phyloP scores from a whole-genome alignment of 2,113 vertebrate genomes.

The Dromiciops gliroides region DNA sequence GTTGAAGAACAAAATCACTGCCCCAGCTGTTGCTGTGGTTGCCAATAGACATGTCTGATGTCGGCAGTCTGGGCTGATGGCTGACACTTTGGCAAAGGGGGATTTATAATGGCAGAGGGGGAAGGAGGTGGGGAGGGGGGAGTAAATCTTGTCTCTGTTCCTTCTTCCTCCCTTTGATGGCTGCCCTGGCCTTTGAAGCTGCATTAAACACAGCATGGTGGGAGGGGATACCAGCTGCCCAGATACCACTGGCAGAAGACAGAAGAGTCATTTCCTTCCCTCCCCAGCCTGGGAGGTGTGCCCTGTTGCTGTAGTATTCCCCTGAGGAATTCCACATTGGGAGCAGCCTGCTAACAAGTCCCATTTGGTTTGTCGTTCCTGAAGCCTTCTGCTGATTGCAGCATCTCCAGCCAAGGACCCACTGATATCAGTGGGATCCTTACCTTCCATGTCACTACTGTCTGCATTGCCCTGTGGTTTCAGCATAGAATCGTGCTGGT shows the following conservation, averaged over 20 bases:
- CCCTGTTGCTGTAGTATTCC: constrained; percentile 19
- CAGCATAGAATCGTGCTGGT: not conserved
- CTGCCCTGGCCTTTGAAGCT: constrained; percentile 74
- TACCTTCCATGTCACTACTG: not conserved
- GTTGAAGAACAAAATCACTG: not conserved
- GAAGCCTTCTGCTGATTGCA: constrained; percentile 13
- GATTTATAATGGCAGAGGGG: constrained; percentile 29
- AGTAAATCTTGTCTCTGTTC: constrained; percentile 59
- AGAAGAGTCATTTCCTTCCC: constrained; percentile 45
- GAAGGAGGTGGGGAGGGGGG: not conserved
- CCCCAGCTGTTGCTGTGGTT: not conserved
- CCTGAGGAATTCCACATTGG: constrained; percentile 35
- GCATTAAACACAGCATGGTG: constrained; percentile 73
- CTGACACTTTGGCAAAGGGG: constrained; percentile 44
- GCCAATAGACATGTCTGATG: not conserved
- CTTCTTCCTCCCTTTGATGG: constrained; percentile 74
- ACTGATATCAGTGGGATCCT: not conserved
- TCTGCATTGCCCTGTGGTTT: not conserved
- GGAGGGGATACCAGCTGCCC: constrained; percentile 77
- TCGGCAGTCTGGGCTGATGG: not conserved
- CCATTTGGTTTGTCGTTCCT: not conserved
- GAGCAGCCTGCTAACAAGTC: constrained; percentile 48
- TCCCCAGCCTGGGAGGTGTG: constrained; percentile 69
- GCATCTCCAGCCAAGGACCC: not conserved
- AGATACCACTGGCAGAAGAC: constrained; percentile 70